Base-by-base conservation (phyloP, 1,140 invertebrate genomes). In the silkworm (Bombyx mori) region DNA sequence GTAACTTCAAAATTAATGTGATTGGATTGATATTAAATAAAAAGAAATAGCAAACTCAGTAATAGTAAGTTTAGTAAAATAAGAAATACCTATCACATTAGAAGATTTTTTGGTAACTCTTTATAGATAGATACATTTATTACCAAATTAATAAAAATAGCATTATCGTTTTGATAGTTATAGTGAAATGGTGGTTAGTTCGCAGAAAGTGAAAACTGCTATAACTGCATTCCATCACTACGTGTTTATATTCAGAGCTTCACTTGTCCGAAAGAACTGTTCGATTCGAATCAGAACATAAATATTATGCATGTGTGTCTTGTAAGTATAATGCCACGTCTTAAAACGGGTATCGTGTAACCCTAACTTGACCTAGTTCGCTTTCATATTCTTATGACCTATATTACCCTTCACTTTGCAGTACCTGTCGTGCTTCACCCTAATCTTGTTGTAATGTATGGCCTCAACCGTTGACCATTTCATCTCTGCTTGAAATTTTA, bases 211-310 rank as follows among this genome's bases (percentile, higher is more conserved):
- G 79, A 75, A 56, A 72, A 63, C 73, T 85, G 78, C 77, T 70
- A 60, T 68, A 75, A 73, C 67, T 83, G 79, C 81, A 86, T 86
- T 84, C 77, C 75, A 77, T 77, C 82, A 83, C 75, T 65, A 74
- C 67, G 79, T 81, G 76, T 74, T 57, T 67, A 72, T 70, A 63
- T 71, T 78, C 74, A 80, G 71, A 80, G 65, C 71, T 77, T 77
- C 81, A 82, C 78, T 84, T 84, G 83, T 83, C 81, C 83, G 80
- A 84, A 86, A 66, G 64, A 65, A 72, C 45, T 56, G 56, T 63
- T 69, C 57, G 9, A 60, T 60, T 52, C 60, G 52, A 54, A 63
- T 47, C 49, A 9, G 49, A 42, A 45, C 3, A 58, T 9, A 45
- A 7, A 12, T 49, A 18, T 57, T 43, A 57, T 55, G 42, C 42